phyloP scores from a whole-genome alignment of 35 echinoderm and acorn worm genomes.

The Holothuria glaberrima region DNA sequence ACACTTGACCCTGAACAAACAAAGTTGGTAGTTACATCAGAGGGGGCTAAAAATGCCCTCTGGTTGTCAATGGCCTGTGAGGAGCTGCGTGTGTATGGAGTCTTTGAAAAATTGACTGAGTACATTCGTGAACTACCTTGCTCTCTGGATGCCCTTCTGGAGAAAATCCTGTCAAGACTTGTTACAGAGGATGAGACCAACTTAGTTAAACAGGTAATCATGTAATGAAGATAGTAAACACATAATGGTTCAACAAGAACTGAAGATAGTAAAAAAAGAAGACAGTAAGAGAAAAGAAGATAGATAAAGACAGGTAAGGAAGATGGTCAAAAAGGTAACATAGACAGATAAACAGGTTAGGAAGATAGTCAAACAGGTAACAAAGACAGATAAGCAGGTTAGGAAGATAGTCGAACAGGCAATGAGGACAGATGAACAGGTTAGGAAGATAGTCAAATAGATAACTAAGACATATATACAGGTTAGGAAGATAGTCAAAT shows the following conservation, averaged over 20 bases:
- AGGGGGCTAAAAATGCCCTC: conserved; percentile 88
- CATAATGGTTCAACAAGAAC: neutral
- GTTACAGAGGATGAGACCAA: conserved; percentile 86
- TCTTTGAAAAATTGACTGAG: conserved; percentile 75
- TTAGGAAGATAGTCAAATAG: too few relatives aligned
- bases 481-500: too few relatives aligned
- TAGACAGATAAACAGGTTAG: too few relatives aligned
- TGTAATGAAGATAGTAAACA: neutral
- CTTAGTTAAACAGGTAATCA: conserved; percentile 7
- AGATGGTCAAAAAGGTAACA: too few relatives aligned
- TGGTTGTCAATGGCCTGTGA: conserved; percentile 96
- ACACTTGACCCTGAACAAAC: conserved; percentile 83
- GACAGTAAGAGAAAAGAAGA: too few relatives aligned
- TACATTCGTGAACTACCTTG: conserved; percentile 70
- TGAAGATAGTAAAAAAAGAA: too few relatives aligned
- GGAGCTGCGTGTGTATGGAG: conserved; percentile 86
- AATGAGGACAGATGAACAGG: too few relatives aligned
- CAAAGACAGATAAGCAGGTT: too few relatives aligned
- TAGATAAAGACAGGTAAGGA: too few relatives aligned
- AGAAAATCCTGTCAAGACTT: conserved; percentile 71
- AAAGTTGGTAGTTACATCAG: conserved; percentile 63
- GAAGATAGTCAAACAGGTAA: too few relatives aligned
- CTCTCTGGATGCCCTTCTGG: conserved; percentile 78
- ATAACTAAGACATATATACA: too few relatives aligned
- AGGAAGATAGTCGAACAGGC: too few relatives aligned